phyloP scores from a whole-genome alignment of 1,140 invertebrate species.

The Magallana gigas region DNA sequence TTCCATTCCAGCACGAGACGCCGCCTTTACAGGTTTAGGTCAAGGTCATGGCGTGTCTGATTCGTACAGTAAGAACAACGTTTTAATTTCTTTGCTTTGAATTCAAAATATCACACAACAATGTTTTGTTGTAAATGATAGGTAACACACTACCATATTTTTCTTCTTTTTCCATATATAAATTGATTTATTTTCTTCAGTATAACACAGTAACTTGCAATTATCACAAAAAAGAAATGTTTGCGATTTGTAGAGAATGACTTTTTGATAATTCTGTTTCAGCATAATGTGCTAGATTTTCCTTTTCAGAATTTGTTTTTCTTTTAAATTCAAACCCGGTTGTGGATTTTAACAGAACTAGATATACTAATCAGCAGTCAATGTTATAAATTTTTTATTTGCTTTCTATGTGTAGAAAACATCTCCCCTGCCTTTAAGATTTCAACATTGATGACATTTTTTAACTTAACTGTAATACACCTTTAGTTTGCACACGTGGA shows the following conservation, averaged over 20 bases:
- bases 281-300: not conserved
- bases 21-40: not conserved
- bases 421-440: not conserved
- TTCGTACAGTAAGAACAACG: not conserved
- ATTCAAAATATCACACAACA: too few species aligned
- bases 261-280: too few species aligned
- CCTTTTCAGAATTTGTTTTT: not conserved
- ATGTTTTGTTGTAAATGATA: too few species aligned
- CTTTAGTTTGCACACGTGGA: not conserved
- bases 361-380: not conserved
- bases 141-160: too few species aligned
- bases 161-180: too few species aligned
- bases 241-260: too few species aligned
- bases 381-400: not conserved
- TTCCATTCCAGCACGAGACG: not conserved
- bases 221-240: too few species aligned
- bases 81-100: too few species aligned
- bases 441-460: not conserved
- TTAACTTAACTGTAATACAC: not conserved
- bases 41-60: not conserved
- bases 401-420: not conserved
- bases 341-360: not conserved
- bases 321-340: not conserved
- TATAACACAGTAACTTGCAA: too few species aligned
- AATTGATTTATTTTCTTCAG: too few species aligned